Percentiles rank a stretch among this genome's conserved stretches.
Evolutionary conservation across 2,888 invertebrate genomes (phyloP).

Genomic region (Eristalinus aeneus): DNA sequence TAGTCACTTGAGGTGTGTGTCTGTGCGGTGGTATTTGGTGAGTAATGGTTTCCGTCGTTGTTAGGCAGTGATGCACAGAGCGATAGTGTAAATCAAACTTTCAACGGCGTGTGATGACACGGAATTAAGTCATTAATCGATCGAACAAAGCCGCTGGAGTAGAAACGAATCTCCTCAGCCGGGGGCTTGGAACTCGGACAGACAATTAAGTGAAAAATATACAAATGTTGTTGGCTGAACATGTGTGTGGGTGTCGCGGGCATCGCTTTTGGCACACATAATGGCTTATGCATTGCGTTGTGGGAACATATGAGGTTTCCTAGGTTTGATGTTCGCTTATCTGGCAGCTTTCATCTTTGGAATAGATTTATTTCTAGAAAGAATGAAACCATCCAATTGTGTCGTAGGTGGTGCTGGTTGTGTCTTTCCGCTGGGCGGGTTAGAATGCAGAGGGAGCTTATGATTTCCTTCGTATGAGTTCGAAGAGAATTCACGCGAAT

Average conservation of each 20-base stretch:
- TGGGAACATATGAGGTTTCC: not conserved
- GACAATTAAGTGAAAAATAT: not conserved
- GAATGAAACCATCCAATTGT: too few species aligned
- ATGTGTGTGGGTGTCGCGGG: not conserved
- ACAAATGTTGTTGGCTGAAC: not conserved
- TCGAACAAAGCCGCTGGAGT: constrained; percentile 21
- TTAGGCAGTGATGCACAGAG: constrained; percentile 9
- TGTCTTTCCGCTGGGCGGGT: too few species aligned
- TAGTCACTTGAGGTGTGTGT: constrained; percentile 11
- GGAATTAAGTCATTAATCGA: constrained; percentile 47
- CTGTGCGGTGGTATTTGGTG: constrained; percentile 5
- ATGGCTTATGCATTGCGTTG: not conserved
- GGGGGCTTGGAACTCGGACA: not conserved
- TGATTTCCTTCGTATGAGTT: too few species aligned
- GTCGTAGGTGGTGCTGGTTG: too few species aligned
- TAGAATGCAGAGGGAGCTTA: too few species aligned
- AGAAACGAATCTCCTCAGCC: not conserved
- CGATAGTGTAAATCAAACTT: constrained; percentile 40
- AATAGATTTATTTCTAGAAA: not conserved
- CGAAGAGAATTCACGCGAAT: too few species aligned
- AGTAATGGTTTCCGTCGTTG: constrained; percentile 48
- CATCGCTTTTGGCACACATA: not conserved
- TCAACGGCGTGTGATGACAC: constrained; percentile 41
- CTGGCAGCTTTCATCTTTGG: not conserved
- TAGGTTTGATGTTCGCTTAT: not conserved